Conservation (phyloP, 53 echinoderm and acorn worm species). For the Holothuria leucospilota region DNA sequence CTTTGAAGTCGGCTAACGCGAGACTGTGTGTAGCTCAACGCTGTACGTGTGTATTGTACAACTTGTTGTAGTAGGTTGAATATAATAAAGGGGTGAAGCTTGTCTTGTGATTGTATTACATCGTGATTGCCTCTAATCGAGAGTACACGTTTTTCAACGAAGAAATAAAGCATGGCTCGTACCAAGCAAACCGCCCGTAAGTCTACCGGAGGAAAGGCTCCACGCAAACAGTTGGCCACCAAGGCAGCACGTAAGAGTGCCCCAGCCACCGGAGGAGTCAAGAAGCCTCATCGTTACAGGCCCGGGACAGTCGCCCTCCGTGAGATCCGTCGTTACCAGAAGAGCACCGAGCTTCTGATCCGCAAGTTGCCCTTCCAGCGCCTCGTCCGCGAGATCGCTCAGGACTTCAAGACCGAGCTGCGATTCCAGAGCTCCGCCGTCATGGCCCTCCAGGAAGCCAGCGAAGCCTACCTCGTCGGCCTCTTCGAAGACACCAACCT, state of each 20-base stretch:
- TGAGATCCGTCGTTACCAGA: conserved; percentile 99
- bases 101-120: too few species aligned
- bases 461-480: conserved; percentile 99
- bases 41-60: too few species aligned
- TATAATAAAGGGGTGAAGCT: too few species aligned
- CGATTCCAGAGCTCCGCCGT: conserved; percentile 99
- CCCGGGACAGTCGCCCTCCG: conserved; percentile 98
- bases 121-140: too few species aligned
- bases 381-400: conserved; percentile 98
- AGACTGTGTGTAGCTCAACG: too few species aligned
- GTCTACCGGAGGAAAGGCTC: conserved; percentile 97
- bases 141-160: too few species aligned
- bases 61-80: too few species aligned
- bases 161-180: conserved; percentile 97
- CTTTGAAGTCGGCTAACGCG: too few species aligned
- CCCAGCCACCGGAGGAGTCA: conserved; percentile 98
- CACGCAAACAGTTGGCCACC: too few species aligned
- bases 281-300: conserved; percentile 99
- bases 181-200: conserved; percentile 98
- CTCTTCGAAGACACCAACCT: conserved; percentile 99
- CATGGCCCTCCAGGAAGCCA: conserved; percentile 98
- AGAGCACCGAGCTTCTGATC: conserved; percentile 99
- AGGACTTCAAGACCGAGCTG: conserved; percentile 99
- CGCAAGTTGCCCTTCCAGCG: conserved; percentile 99
- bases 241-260: conserved; percentile 97